Base-by-base conservation (phyloP, 2,113 vertebrate species). In the Calonectris borealis region DNA sequence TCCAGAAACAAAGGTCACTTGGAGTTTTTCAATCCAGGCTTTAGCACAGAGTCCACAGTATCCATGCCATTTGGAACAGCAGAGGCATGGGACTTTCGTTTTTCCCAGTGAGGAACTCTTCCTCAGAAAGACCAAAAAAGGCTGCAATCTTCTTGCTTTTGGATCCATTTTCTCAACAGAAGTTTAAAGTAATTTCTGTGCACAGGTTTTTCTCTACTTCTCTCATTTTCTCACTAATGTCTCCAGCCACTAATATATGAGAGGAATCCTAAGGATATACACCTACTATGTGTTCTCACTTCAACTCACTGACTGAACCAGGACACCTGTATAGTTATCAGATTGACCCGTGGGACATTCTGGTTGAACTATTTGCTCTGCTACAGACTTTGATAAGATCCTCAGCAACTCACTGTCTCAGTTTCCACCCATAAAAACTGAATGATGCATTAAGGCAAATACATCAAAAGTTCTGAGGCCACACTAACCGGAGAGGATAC, bases 1-100 rank as follows among this genome's bases (percentile, higher is more conserved):
- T 60, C 38, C 70, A 89, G 44, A 91, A 76, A 82, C 24, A 91
- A 89, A 86, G 34, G 44, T 49, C 49, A 91, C 19, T 52, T 29
- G 11, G 15, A 84, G 57, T 27, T 92, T 57, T 81, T 86, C 64
- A 16, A 10, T 48, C n/a, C 55, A 86, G 61, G 48, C 32, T 40
- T 92, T 61, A 88, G 76, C 31, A 91, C 3, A 81, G 21, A 94
- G 22, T 42, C 32, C 21, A 75, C 48, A 57, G 18, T 48, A n/a
- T 10, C 60, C 36, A 36, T 7, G 13, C 17, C 55, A 81, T 26
- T 46, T 55, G 76, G 32, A 93, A 86, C 10, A 70, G 27, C 9
- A 24, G 15, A 69, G 9, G 27, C 22, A 42, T 4, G 10, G 22
- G 48, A 42, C 22, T 52, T 90, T 0, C 3, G 6, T 64, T 83